Evolutionary conservation across 1,140 invertebrate species (phyloP).

Genomic region (Drosophila ananassae): DNA sequence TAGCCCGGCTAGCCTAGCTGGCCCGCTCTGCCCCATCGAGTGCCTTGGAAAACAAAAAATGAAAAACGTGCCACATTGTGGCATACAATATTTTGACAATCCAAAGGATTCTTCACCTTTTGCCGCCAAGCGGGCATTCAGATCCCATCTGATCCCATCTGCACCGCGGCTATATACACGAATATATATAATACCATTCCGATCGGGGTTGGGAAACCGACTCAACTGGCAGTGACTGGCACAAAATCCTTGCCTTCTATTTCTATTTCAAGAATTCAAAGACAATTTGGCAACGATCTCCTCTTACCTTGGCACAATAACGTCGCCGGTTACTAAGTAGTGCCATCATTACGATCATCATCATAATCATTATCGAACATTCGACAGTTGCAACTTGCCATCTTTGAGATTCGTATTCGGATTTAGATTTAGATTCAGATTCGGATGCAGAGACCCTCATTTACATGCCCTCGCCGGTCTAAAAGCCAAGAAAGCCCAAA

Average conservation of each 20-base stretch:
- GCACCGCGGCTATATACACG: constrained; percentile 3
- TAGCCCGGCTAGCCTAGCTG: not conserved
- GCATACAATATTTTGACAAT: constrained; percentile 82
- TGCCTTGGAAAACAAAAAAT: constrained; percentile 2
- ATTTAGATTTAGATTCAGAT: constrained; percentile 13
- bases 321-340: constrained; percentile 43
- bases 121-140: constrained; percentile 44
- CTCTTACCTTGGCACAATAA: constrained; percentile 78
- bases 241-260: constrained; percentile 74
- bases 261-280: constrained; percentile 75
- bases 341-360: constrained; percentile 26
- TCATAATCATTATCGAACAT: constrained; percentile 37
- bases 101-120: constrained; percentile 81
- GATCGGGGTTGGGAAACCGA: constrained; percentile 54
- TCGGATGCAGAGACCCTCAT: constrained; percentile 47
- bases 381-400: constrained; percentile 64
- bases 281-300: constrained; percentile 77
- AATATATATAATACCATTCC: constrained; percentile 1
- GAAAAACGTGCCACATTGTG: constrained; percentile 45
- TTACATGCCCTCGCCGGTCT: constrained; percentile 69
- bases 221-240: constrained; percentile 63
- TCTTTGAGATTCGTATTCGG: not conserved
- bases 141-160: constrained; percentile 12
- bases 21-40: constrained; percentile 11
- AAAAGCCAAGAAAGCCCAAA: constrained; percentile 35